Evolutionary conservation across 1,140 invertebrate genomes (phyloP), one percentile per base, ranked within the genome.

Genomic region (Drosophila subpulchrella): DNA sequence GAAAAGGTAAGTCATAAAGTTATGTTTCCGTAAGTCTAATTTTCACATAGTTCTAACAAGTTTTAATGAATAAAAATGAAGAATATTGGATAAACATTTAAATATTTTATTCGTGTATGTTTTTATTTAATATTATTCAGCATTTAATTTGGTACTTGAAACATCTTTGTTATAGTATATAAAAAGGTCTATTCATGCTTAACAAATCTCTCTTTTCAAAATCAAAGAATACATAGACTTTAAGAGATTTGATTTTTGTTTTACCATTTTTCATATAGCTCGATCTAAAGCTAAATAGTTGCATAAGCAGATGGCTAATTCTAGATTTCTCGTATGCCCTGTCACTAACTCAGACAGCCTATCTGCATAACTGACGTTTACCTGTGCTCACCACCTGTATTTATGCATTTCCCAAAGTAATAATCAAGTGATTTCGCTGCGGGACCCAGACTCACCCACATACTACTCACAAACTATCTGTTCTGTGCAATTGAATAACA

Each of bases 401-500:
- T 70, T 70, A 70, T 67, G 39, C 62, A 30, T 46, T 67, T 70
- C 50, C 39, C 62, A 20, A 17, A 39, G 41, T 17, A 55, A 70
- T 68, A 70, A 70, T 46, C 51, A 56, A 71, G 42, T 70, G 24
- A 70, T 70, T 55, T 48, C 39, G 32, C 60, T 38, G 44, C n/a
- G 15, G 41, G 41, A 17, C 4, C 15, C 15, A 17, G 7, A 20
- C 27, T 55, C 65, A 71, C 68, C 68, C 66, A 71, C 68, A 58
- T 48, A 32, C 42, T 20, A 13, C 17, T n/a, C 39, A 32, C 20
- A 39, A 41, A 71, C 6, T 48, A 36, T 41, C 38, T 30, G 36
- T 36, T 72, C 70, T 58, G 15, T 17, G 38, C 66, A 77, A 72
- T 75, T 53, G 57, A 77, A 70, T 75, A 61, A 57, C 57, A 77